Evolutionary conservation across 2,797 vertebrate species (phyloP), one percentile per base, ranked within the genome.

Genomic region (Pangasius mekongensis): DNA sequence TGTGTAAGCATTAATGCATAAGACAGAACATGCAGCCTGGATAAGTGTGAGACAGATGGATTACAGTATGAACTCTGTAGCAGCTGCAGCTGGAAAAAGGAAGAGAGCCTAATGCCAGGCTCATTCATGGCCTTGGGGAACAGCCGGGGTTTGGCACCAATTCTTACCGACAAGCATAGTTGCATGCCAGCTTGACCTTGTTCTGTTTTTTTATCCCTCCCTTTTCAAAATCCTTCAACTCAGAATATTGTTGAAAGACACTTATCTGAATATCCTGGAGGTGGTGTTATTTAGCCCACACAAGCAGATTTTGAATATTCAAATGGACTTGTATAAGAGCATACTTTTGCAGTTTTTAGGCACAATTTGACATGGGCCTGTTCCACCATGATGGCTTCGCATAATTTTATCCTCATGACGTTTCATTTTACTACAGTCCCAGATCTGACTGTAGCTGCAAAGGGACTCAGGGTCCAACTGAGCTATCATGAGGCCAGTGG

Each of bases 81-180:
- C 90, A 90, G 88, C 93, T 93, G 93, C 81, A 92, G 92, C 93
- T 89, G 92, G 93, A 94, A 93, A 94, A 64, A 88, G 92, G 93
- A 94, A 93, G 93, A 54, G 87, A 80, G 74, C 69, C 82, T 11
- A 78, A 85, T 69, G 74, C 90, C 85, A 90, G 87, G 87, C 89
- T 92, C 90, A 85, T 91, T 91, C 86, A 83, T 88, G 58, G 62
- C 76, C 84, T 88, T 62, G 30, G 47, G 64, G 74, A 87, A 49
- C 89, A 87, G 81, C 67, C 30, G 54, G 78, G 54, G 9, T 89
- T 80, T 89, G 89, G 89, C 81, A 78, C 85, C 49, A 64, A 54
- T 54, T 39, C 74, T 52, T 47, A 54, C 39, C 86, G 74, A 27
- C 71, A 89, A 85, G 82, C 18, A 78, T 33, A 74, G 39, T 24